Evolutionary conservation across 2,113 vertebrate genomes (phyloP), one percentile per base, ranked within the genome.

Genomic region (Atlantisia rogersi): DNA sequence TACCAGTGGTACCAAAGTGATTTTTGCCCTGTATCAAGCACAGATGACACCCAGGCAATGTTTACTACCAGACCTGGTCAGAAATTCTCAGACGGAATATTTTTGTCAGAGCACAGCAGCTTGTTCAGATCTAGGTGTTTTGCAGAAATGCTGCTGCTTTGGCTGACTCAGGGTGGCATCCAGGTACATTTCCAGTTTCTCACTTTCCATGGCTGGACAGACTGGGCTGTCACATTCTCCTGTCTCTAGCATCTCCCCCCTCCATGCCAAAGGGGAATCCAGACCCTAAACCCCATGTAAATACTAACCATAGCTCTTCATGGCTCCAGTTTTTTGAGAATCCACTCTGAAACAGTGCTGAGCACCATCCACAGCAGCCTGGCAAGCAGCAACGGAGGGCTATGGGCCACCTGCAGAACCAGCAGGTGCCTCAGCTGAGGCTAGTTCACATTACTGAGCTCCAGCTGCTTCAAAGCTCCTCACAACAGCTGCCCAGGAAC

Each of bases 31-130:
- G 29, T 94, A 88, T 96, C 85, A 83, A 69, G 69, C 93, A 55
- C 71, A 85, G 48, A 85, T 46, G 62, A 85, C 95, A 73, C 19
- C 63, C 74, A 44, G 84, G 82, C 91, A 91, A 58, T 94, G 94
- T 94, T 96, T 94, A 86, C 94, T 42, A 5, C 53, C 69, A 62
- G 83, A 84, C 69, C 94, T 48, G 91, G 86, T 76, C 94, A 93
- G 88, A 94, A 94, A 60, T 79, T 79, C 92, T 92, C 95, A 96
- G 94, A 96, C 77, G 94, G 96, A 95, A 95, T 78, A 71, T 94
- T 95, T 95, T 94, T 82, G 94, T 95, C 89, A 97, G 82, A 92
- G 56, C 63, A 48, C 1, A 0, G 32, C 13, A 20, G 77, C 44
- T 71, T 56, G 64, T 48, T 95, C 92, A 48, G 53, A 64, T 79